phyloP scores from a whole-genome alignment of 2,797 vertebrate species.

The Acanthopagrus latus region DNA sequence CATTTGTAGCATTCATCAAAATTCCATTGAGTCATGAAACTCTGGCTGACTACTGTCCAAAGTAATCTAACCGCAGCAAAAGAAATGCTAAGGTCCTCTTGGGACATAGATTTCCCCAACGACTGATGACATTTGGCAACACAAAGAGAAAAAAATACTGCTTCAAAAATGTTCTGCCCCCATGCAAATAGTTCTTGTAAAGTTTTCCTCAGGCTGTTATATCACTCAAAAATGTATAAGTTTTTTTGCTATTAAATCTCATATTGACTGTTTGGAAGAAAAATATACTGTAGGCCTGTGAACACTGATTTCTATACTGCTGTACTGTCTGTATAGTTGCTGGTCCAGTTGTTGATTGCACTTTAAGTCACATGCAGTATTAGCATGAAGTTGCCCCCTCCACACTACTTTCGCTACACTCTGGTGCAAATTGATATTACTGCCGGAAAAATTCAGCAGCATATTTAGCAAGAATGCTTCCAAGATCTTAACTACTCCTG shows the following conservation, averaged over 20 bases:
- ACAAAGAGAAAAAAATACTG: constrained; percentile 41
- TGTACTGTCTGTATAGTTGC: constrained; percentile 11
- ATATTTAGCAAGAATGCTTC: constrained; percentile 77
- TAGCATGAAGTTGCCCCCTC: constrained; percentile 45
- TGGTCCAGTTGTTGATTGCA: constrained; percentile 28
- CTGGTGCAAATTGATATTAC: constrained; percentile 56
- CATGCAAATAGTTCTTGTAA: constrained; percentile 2
- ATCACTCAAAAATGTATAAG: not conserved
- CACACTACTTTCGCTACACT: constrained; percentile 35
- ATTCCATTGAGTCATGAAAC: constrained; percentile 74
- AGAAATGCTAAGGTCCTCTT: constrained; percentile 40
- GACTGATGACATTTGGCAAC: constrained; percentile 62
- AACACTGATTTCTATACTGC: constrained; percentile 16
- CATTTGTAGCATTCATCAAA: constrained; percentile 78
- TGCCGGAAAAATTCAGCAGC: constrained; percentile 71
- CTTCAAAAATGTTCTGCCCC: constrained; percentile 20
- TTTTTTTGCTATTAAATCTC: constrained; percentile 20
- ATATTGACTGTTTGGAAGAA: constrained; percentile 15
- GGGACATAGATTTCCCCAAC: constrained; percentile 54
- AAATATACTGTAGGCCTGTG: not conserved
- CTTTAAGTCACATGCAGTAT: constrained; percentile 40
- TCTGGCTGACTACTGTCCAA: constrained; percentile 62
- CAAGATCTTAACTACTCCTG: constrained; percentile 71
- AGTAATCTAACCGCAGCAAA: constrained; percentile 56
- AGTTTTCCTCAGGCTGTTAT: constrained; percentile 8